Conservation (phyloP, 2,113 vertebrate species). For the Fukomys damarensis region DNA sequence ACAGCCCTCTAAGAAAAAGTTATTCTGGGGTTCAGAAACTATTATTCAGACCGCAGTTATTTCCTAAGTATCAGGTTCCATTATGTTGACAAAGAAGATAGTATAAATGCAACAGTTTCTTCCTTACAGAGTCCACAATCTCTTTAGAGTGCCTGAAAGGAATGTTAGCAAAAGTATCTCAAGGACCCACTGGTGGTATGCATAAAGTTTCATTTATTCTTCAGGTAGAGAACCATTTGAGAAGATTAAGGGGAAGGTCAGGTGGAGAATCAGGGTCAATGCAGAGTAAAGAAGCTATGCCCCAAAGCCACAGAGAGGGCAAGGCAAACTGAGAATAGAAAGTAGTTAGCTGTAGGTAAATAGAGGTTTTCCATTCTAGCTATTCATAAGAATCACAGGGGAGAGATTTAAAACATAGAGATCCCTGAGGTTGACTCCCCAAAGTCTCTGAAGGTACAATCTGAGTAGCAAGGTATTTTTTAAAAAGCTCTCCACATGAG, state of each 20-base stretch:
- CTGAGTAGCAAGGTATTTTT: background rate
- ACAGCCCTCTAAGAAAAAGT: conserved; percentile 2
- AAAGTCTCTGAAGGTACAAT: background rate
- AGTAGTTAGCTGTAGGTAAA: background rate
- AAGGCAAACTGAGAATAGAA: background rate
- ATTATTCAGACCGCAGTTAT: background rate
- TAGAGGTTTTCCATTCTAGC: background rate
- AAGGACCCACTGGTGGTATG: background rate
- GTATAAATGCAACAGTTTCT: background rate
- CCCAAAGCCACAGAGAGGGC: background rate
- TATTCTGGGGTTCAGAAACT: conserved; percentile 26
- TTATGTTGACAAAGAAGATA: conserved; percentile 3
- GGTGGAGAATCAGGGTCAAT: background rate
- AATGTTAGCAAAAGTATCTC: background rate
- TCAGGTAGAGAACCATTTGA: background rate
- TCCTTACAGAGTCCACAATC: background rate
- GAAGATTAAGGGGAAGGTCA: background rate
- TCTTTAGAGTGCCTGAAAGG: background rate
- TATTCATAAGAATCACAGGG: background rate
- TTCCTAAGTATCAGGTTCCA: background rate
- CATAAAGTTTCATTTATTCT: background rate
- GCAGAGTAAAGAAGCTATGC: background rate
- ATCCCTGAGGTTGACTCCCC: background rate
- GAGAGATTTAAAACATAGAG: background rate
- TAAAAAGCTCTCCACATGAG: background rate